A percentile compares a stretch with the other conserved stretches of the same genome.
phyloP scores from a whole-genome alignment of 1,140 invertebrate genomes.

The Drosophila dunni region DNA sequence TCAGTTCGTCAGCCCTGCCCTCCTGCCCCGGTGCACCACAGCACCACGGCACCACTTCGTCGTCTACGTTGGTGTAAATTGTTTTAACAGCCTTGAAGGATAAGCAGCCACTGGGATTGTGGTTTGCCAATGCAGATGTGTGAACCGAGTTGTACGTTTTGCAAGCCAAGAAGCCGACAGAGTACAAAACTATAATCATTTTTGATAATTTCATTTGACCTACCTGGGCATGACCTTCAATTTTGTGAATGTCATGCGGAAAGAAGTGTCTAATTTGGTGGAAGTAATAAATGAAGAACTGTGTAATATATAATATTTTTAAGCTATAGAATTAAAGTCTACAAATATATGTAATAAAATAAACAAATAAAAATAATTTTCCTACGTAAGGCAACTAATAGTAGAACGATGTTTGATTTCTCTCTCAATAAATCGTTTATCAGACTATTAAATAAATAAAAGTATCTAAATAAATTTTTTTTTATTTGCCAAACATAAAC shows the following conservation, averaged over 20 bases:
- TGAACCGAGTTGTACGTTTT: slow-evolving; percentile 48
- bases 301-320: too few species aligned
- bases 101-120: slow-evolving; percentile 61
- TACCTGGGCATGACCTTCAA: slow-evolving; percentile 1
- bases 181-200: slow-evolving; percentile 6
- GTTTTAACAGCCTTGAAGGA: slow-evolving; percentile 81
- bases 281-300: too few species aligned
- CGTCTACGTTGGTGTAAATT: slow-evolving; percentile 67
- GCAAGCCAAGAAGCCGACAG: slow-evolving; percentile 8
- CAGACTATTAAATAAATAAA: too few species aligned
- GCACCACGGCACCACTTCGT: background rate
- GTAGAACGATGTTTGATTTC: too few species aligned
- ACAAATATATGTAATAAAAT: too few species aligned
- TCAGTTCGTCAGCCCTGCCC: background rate
- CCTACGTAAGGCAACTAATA: too few species aligned
- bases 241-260: background rate
- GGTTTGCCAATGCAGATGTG: slow-evolving; percentile 47
- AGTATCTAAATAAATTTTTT: too few species aligned
- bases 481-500: too few species aligned
- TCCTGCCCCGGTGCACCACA: background rate
- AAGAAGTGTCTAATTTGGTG: too few species aligned
- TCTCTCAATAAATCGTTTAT: too few species aligned
- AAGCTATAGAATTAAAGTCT: too few species aligned
- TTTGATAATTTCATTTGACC: slow-evolving; percentile 25
- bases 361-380: too few species aligned